phyloP scores from a whole-genome alignment of 2,797 vertebrate genomes.

The Malacoraja senta region DNA sequence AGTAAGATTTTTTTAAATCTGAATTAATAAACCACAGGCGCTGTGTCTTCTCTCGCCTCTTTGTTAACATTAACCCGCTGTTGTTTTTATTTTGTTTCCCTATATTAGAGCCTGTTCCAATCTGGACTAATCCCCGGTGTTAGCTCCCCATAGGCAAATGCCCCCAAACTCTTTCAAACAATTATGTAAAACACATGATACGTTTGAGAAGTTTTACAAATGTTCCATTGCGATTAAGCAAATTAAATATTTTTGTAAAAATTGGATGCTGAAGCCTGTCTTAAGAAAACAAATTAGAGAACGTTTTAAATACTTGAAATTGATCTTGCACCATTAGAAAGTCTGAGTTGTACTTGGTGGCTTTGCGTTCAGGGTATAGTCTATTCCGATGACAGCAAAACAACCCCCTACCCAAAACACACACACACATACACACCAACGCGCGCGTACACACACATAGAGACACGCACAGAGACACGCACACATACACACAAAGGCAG shows the following conservation, averaged over 20 bases:
- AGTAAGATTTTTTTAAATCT: neutral
- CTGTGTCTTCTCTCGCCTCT: neutral
- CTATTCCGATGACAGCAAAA: neutral
- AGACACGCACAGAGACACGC: too few relatives aligned
- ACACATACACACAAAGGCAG: neutral
- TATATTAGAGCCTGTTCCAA: neutral
- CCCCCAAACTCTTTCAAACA: neutral
- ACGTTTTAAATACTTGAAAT: neutral
- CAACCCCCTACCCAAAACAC: neutral
- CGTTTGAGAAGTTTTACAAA: neutral
- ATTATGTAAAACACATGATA: neutral
- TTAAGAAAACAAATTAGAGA: neutral
- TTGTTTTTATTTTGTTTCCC: neutral
- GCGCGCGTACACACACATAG: too few relatives aligned
- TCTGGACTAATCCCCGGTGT: neutral
- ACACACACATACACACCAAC: neutral
- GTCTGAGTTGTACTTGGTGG: neutral
- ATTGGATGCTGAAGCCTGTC: neutral
- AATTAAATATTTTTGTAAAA: neutral
- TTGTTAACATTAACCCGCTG: neutral
- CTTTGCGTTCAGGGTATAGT: neutral
- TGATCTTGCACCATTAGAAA: neutral
- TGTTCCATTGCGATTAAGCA: neutral
- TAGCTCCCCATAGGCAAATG: neutral
- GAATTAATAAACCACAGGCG: too few relatives aligned